Percentiles rank a stretch among this genome's conserved stretches.
Conservation (phyloP, 2,888 invertebrate genomes). For the Lutraria lutraria region DNA sequence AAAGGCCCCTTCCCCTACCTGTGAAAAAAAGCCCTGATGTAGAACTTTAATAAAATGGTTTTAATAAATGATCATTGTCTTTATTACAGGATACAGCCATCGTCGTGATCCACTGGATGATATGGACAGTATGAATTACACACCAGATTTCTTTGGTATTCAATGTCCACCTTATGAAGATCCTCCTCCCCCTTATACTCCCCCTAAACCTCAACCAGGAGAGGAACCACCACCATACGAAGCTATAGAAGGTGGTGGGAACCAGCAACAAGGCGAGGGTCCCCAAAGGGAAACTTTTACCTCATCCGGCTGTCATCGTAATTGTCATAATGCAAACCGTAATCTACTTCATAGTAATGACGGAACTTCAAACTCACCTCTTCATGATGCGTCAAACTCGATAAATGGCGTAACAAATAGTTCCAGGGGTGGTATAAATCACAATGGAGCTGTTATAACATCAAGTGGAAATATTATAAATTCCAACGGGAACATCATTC, state of each 20-base stretch:
- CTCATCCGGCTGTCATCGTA: slow-evolving; percentile 18
- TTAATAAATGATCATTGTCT: slow-evolving; percentile 2
- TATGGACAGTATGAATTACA: slow-evolving; percentile 81
- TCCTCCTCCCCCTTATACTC: slow-evolving; percentile 86
- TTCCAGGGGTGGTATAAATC: background rate
- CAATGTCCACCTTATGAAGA: slow-evolving; percentile 85
- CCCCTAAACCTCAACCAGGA: slow-evolving; percentile 83
- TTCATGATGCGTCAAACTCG: background rate
- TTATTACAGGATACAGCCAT: slow-evolving; percentile 76
- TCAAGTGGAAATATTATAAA: slow-evolving; percentile 6
- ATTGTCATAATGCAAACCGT: slow-evolving; percentile 21
- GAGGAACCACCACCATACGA: slow-evolving; percentile 85
- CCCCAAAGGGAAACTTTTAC: background rate
- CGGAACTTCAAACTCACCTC: background rate
- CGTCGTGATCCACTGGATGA: slow-evolving; percentile 79
- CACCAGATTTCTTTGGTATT: slow-evolving; percentile 82
- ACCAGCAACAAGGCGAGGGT: background rate
- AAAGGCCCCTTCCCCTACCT: no score
- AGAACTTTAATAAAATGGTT: background rate
- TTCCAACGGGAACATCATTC: background rate
- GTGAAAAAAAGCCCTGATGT: no score
- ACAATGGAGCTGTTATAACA: background rate
- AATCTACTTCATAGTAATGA: background rate
- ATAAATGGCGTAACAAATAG: background rate
- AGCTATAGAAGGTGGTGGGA: slow-evolving; percentile 43